phyloP scores from a whole-genome alignment of 2,113 vertebrate genomes.

The Suricata suricatta region DNA sequence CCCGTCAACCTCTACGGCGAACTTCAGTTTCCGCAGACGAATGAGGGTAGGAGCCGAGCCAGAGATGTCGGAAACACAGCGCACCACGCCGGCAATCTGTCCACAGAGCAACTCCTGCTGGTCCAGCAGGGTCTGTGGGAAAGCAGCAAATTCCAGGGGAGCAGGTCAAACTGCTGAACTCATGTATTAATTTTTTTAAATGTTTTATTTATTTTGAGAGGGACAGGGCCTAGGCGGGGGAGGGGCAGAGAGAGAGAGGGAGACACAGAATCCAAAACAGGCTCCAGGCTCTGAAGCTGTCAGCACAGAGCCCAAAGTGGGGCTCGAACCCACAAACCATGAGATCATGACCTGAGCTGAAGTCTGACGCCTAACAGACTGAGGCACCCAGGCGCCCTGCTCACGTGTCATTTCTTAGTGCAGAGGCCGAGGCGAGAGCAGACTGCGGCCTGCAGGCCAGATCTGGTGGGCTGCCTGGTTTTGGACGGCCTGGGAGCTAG shows the following conservation, averaged over 20 bases:
- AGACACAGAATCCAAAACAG: too few species aligned
- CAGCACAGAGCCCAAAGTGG: too few species aligned
- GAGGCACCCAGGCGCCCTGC: too few species aligned
- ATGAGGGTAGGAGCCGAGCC: conserved; percentile 82
- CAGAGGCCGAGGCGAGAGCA: not conserved
- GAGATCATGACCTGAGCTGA: too few species aligned
- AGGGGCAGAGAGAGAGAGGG: too few species aligned
- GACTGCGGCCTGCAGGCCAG: not conserved
- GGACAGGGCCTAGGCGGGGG: too few species aligned
- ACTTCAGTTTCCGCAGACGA: conserved; percentile 88
- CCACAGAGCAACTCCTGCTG: conserved; percentile 92
- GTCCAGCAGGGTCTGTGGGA: conserved; percentile 84
- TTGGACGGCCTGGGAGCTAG: fast-evolving
- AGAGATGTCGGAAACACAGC: conserved; percentile 86
- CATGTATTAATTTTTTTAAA: too few species aligned
- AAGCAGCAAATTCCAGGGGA: not conserved
- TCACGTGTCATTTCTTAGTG: fast-evolving
- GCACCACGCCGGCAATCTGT: conserved; percentile 89
- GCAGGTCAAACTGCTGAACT: not conserved
- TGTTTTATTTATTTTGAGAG: too few species aligned
- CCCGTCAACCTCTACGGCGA: conserved; percentile 84
- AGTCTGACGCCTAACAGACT: too few species aligned
- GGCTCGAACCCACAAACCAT: too few species aligned
- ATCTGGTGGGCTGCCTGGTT: not conserved
- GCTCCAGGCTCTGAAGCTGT: too few species aligned